phyloP scores from a whole-genome alignment of 2,113 vertebrate species.

The Damaliscus lunatus region DNA sequence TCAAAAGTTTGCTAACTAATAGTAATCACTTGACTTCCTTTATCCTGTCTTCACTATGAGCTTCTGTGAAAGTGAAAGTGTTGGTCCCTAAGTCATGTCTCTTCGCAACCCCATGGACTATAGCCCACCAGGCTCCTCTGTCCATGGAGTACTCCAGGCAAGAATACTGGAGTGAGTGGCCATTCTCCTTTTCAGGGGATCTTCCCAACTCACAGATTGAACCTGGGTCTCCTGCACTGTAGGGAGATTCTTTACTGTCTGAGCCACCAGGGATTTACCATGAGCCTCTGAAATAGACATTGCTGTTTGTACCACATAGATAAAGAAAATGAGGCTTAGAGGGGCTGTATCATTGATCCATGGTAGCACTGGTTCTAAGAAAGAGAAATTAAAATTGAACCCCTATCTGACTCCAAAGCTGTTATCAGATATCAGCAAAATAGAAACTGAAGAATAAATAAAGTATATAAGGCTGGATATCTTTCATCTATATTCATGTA shows the following conservation, averaged over 20 bases:
- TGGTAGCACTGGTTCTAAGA: not conserved
- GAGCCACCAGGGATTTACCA: not conserved
- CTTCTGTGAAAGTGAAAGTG: not conserved
- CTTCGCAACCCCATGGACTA: not conserved
- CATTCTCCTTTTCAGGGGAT: not conserved
- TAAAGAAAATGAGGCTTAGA: not conserved
- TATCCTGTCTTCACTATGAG: not conserved
- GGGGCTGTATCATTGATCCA: not conserved
- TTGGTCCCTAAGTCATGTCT: not conserved
- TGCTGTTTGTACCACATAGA: not conserved
- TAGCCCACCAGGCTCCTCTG: not conserved
- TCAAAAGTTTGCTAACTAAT: not conserved
- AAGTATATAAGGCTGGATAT: not conserved
- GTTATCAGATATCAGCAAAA: not conserved
- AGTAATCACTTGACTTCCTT: not conserved
- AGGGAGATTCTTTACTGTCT: not conserved
- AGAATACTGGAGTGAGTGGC: not conserved
- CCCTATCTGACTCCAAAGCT: not conserved
- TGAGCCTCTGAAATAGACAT: not conserved
- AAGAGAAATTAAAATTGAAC: not conserved
- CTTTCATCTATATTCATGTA: not conserved
- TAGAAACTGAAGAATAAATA: not conserved
- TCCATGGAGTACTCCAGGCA: not conserved
- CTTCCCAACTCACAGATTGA: not conserved
- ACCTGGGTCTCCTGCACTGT: not conserved